A percentile compares a stretch with the other conserved stretches of the same genome.
phyloP scores from a whole-genome alignment of 2,113 vertebrate species.

The Eulemur rufifrons region DNA sequence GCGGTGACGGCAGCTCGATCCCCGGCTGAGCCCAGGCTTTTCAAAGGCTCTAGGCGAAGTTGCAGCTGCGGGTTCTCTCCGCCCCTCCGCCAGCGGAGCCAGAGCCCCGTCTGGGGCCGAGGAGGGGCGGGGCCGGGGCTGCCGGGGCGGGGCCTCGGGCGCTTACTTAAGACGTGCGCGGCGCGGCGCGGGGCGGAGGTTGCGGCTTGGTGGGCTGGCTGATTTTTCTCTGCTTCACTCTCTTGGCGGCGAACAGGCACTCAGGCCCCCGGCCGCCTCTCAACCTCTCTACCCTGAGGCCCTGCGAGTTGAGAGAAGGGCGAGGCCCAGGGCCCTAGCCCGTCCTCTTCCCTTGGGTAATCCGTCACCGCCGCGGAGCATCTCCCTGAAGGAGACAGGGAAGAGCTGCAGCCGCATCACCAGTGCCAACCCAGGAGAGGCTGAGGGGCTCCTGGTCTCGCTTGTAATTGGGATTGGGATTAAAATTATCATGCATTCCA shows the following conservation, averaged over 20 bases:
- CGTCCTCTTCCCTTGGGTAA: not conserved
- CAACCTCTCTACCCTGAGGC: rapidly evolving
- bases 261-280: rapidly evolving
- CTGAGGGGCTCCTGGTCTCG: not conserved
- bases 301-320: rapidly evolving
- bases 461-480: not conserved
- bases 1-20: not conserved
- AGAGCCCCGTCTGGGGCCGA: not conserved
- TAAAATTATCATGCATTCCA: not conserved
- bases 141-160: not conserved
- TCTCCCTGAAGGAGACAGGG: not conserved
- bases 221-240: rapidly evolving
- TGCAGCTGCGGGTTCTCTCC: slow-evolving; percentile 52
- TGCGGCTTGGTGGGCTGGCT: not conserved
- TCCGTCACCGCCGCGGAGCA: not conserved
- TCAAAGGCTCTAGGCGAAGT: not conserved
- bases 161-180: not conserved
- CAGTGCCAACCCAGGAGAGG: too few species aligned
- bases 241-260: rapidly evolving
- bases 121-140: slow-evolving; percentile 33
- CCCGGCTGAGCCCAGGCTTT: slow-evolving; percentile 7
- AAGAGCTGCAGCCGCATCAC: not conserved
- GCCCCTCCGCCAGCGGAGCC: not conserved
- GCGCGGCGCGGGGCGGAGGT: not conserved
- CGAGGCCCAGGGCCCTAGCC: not conserved